phyloP scores from a whole-genome alignment of 2,888 invertebrate genomes.

The Cephus pygmeus region DNA sequence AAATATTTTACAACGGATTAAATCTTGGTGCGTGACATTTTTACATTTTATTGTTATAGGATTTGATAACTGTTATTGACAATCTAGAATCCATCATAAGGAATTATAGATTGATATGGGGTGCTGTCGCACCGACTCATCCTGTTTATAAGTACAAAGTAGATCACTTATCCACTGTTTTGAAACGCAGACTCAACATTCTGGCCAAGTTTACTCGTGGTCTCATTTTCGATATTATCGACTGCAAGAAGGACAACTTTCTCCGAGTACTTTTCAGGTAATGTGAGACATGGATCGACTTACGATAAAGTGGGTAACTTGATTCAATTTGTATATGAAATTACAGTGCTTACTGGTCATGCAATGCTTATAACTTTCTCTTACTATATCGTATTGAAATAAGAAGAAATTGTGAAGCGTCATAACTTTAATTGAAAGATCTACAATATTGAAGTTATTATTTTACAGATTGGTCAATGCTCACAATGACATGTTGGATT shows the following conservation, averaged over 20 bases:
- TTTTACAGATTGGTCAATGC: constrained; percentile 72
- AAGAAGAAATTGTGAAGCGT: not conserved
- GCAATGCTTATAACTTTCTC: not conserved
- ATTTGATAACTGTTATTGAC: constrained; percentile 21
- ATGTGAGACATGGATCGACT: not conserved
- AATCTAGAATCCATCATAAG: constrained; percentile 35
- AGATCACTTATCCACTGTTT: constrained; percentile 29
- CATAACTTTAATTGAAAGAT: not conserved
- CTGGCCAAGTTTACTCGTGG: constrained; percentile 41
- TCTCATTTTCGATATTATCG: constrained; percentile 43
- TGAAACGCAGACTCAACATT: constrained; percentile 45
- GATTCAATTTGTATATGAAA: not conserved
- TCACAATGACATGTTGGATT: constrained; percentile 72
- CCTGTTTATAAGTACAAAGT: constrained; percentile 47
- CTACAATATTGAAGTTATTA: not conserved
- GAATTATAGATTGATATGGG: constrained; percentile 33
- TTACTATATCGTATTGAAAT: not conserved
- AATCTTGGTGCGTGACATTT: not conserved
- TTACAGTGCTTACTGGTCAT: not conserved
- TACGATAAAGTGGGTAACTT: not conserved
- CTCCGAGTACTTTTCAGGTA: constrained; percentile 49
- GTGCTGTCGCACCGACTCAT: constrained; percentile 26
- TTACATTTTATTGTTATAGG: not conserved
- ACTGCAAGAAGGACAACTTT: constrained; percentile 40
- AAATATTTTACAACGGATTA: not conserved